Evolutionary conservation across 2,113 vertebrate species (phyloP).

Genomic region (Sinocyclocheilus rhinocerous): DNA sequence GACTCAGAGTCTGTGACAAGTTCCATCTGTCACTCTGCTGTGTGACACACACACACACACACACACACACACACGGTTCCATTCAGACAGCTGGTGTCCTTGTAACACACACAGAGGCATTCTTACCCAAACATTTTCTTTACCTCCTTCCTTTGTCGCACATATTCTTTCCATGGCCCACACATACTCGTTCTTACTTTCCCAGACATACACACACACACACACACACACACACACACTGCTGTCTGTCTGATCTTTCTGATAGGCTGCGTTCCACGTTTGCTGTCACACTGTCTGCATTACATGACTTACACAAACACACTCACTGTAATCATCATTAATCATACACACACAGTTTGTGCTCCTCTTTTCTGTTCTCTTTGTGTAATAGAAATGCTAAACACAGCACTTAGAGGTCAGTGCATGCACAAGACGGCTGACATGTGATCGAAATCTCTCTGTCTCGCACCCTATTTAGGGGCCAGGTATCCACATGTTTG

Average conservation of each 20-base stretch:
- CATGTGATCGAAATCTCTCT: background rate
- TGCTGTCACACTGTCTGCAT: conserved; percentile 63
- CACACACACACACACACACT: conserved; percentile 20
- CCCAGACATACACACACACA: conserved; percentile 21
- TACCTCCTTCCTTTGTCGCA: background rate
- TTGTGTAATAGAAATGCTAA: background rate
- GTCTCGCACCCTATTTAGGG: background rate
- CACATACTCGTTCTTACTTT: conserved; percentile 12
- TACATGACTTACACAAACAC: conserved; percentile 68
- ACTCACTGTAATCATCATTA: conserved; percentile 66
- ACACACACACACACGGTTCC: conserved; percentile 4
- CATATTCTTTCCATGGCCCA: background rate
- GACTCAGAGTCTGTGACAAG: conserved; percentile 68
- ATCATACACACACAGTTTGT: conserved; percentile 61
- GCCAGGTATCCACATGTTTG: background rate
- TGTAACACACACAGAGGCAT: conserved; percentile 46
- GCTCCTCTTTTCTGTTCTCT: background rate
- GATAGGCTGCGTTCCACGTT: conserved; percentile 61
- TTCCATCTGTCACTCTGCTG: conserved; percentile 71
- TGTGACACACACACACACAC: conserved; percentile 41
- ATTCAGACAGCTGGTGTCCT: conserved; percentile 51
- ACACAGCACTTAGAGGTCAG: background rate
- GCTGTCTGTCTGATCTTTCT: conserved; percentile 47
- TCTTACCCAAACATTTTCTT: conserved; percentile 41
- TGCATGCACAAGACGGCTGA: background rate